Evolutionary conservation across 2,888 invertebrate genomes (phyloP).

Genomic region (Tenthredo notha): DNA sequence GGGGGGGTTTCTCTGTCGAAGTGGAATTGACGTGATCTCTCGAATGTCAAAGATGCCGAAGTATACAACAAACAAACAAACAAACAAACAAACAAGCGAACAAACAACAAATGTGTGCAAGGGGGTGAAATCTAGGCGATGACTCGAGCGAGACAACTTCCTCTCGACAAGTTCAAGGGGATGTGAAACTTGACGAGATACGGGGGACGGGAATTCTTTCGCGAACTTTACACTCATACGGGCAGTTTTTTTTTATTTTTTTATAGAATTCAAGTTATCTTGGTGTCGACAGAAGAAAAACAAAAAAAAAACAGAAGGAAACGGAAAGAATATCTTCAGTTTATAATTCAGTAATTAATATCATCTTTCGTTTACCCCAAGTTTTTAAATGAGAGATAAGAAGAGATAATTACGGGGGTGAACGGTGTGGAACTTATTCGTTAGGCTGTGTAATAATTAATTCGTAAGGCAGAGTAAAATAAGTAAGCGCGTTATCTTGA

Average conservation of each 20-base stretch:
- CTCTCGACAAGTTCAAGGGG: conserved; percentile 4
- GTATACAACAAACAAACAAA: neutral
- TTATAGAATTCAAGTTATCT: neutral
- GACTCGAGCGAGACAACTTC: conserved; percentile 8
- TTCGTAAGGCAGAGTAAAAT: neutral
- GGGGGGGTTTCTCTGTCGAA: conserved; percentile 5
- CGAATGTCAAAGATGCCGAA: neutral
- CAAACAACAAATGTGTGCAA: neutral
- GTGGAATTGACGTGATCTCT: conserved; percentile 24
- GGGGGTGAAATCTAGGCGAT: neutral
- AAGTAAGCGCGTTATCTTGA: neutral
- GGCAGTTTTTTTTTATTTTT: neutral
- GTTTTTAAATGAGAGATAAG: neutral
- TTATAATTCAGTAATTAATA: neutral
- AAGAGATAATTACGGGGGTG: neutral
- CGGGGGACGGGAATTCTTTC: neutral
- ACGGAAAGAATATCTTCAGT: neutral
- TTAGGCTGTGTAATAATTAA: neutral
- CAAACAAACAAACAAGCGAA: conserved; percentile 4
- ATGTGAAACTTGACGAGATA: conserved; percentile 10
- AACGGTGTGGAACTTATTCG: neutral
- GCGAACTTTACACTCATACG: neutral
- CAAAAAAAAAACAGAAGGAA: too few species aligned
- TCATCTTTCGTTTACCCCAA: neutral
- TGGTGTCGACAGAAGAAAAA: neutral